Evolutionary conservation across 2,888 invertebrate species (phyloP).

Genomic region (Macaria liturata): DNA sequence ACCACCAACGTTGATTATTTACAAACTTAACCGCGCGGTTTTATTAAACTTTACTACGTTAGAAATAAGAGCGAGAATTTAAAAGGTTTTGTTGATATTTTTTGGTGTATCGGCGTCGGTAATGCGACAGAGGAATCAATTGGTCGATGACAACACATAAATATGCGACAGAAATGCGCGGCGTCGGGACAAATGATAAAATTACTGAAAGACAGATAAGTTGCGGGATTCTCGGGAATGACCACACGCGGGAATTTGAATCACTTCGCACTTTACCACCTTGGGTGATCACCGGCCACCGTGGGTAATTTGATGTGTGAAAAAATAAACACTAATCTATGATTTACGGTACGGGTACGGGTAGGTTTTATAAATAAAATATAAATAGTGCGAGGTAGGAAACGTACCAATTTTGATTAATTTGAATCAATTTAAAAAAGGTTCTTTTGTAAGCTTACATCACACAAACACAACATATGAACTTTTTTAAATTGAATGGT

Average conservation of each 20-base stretch:
- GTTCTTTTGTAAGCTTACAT: too few relatives aligned
- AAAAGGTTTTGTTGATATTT: constrained; percentile 1
- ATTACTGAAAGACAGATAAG: constrained; percentile 40
- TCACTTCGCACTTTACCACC: constrained; percentile 28
- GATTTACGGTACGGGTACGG: too few relatives aligned
- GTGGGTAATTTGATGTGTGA: too few relatives aligned
- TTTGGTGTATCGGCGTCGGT: constrained; percentile 37
- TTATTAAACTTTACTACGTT: constrained; percentile 29
- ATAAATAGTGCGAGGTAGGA: too few relatives aligned
- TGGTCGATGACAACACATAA: constrained; percentile 57
- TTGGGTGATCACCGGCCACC: not conserved
- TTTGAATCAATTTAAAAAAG: too few relatives aligned
- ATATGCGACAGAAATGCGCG: constrained; percentile 34
- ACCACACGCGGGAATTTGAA: constrained; percentile 41
- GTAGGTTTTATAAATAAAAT: too few relatives aligned
- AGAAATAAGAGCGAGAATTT: constrained; percentile 32
- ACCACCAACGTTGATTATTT: constrained; percentile 56
- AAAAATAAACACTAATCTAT: too few relatives aligned
- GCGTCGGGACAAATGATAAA: constrained; percentile 38
- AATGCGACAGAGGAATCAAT: constrained; percentile 48
- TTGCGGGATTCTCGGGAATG: constrained; percentile 39
- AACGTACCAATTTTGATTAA: too few relatives aligned
- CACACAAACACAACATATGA: too few relatives aligned
- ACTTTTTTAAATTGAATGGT: too few relatives aligned
- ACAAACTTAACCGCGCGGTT: constrained; percentile 28